phyloP scores from a whole-genome alignment of 1,140 invertebrate genomes.

The Patella vulgata region DNA sequence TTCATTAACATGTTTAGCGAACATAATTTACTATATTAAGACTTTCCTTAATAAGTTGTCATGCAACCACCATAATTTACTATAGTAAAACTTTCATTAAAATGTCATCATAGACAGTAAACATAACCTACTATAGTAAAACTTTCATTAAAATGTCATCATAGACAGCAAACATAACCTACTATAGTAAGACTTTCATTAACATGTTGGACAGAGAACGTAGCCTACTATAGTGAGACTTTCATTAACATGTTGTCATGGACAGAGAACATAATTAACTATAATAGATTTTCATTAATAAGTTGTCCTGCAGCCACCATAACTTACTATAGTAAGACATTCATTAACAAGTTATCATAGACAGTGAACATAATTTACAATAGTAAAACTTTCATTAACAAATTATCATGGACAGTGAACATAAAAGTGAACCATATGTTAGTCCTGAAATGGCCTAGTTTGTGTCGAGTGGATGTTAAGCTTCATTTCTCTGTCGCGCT shows the following conservation, averaged over 20 bases:
- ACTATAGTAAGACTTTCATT: conserved; percentile 28
- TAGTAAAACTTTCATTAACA: conserved; percentile 56
- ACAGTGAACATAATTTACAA: too few relatives aligned
- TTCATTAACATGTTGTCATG: conserved; percentile 78
- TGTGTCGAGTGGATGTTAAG: too few relatives aligned
- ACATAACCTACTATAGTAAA: too few relatives aligned
- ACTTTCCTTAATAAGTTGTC: not conserved
- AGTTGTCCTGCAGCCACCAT: too few relatives aligned
- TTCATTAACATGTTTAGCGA: conserved; percentile 72
- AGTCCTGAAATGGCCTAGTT: too few relatives aligned
- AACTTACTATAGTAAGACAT: conserved; percentile 34
- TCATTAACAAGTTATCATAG: not conserved
- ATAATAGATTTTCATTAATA: conserved; percentile 23
- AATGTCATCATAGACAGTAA: too few relatives aligned
- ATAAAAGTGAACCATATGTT: too few relatives aligned
- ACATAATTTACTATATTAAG: conserved; percentile 64
- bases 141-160: conserved; percentile 65
- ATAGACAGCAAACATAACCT: conserved; percentile 73
- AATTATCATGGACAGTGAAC: conserved; percentile 79
- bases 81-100: conserved; percentile 22
- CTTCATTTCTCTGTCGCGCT: too few relatives aligned
- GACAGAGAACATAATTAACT: conserved; percentile 73
- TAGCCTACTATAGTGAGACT: conserved; percentile 37
- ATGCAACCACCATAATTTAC: too few relatives aligned
- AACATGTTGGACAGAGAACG: too few relatives aligned